Evolutionary conservation across 2,888 invertebrate species (phyloP), one percentile per base, ranked within the genome.

Genomic region (Operophtera brumata): DNA sequence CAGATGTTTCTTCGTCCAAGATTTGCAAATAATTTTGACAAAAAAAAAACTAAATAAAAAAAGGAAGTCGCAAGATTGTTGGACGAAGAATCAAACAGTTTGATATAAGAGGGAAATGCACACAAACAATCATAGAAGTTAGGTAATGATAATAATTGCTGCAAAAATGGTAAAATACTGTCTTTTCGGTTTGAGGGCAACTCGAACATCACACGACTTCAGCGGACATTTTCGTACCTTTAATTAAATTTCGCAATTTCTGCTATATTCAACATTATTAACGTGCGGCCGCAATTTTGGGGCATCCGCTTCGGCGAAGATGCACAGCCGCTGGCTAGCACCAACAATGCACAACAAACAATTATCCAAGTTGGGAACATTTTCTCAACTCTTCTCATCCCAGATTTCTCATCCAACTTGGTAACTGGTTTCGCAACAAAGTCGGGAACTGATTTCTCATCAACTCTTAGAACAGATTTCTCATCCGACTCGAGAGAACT

Each of bases 161-260:
- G 8, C 4, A 25, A 30, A 41, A 53, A 14, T 39, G 10, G 42
- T 7, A 42, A 12, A 32, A 8, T 8, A 32, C 26, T 25, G 41
- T 14, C 12, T 6, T 20, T 48, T 13, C 3, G 39, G 34, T 12
- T 34, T 32, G 39, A 42, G 35, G n/a, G 40, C 74, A 73, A 73
- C 71, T 68, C 71, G 61, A 74, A 76, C 78, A 77, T 75, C 80
- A 69, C 69, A 75, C 77, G 72, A 75, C 79, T 78, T 78, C 75
- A 71, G 85, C 85, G 82, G 87, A 86, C 87, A 84, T 90, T 90
- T 90, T 88, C 89, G 70, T 78, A 84, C 84, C 84, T 86, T 82
- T 88, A 83, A 70, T 69, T 73, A 78, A 79, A 84, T 88, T 81
- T 77, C 77, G 58, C 61, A 65, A 80, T 77, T 78, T 79, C 89